These are phyloP conservation scores for Muscicapa adusta DNA, from an alignment of 2,113 vertebrate genomes.

Conservation along the genomic window DNA sequence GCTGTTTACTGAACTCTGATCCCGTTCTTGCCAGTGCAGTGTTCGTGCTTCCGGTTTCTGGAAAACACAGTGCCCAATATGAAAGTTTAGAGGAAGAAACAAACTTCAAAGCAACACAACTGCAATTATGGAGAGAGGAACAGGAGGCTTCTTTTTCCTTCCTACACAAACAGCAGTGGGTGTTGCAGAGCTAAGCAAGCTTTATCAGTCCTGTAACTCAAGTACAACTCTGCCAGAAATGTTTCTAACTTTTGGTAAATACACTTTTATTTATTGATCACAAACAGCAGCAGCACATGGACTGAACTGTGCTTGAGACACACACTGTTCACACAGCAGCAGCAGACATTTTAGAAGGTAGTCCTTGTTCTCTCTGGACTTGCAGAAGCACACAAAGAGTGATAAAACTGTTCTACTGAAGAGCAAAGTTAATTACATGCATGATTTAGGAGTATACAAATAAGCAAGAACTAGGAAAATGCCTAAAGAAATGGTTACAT, in stretches of 20 bases:
- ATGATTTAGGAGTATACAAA: background rate
- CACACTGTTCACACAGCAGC: background rate
- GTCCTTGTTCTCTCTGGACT: background rate
- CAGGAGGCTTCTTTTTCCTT: background rate
- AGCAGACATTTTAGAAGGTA: background rate
- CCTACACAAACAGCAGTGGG: background rate
- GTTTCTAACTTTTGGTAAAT: background rate
- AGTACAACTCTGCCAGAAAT: background rate
- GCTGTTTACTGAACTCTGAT: conserved; percentile 33
- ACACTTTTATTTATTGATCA: background rate
- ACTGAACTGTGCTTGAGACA: fast-evolving
- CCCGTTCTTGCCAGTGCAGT: background rate
- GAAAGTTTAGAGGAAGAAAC: conserved; percentile 31
- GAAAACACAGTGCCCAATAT: background rate
- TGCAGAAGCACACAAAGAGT: background rate
- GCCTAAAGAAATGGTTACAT: background rate
- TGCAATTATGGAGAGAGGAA: background rate
- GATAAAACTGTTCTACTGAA: background rate
- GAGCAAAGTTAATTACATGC: background rate
- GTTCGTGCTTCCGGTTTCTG: background rate
- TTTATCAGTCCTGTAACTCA: background rate
- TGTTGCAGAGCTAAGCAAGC: background rate
- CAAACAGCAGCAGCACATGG: fast-evolving
- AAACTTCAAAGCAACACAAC: background rate
- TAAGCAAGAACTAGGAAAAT: background rate